Evolutionary conservation across 2,113 vertebrate genomes (phyloP).

Genomic region (Nestor notabilis): DNA sequence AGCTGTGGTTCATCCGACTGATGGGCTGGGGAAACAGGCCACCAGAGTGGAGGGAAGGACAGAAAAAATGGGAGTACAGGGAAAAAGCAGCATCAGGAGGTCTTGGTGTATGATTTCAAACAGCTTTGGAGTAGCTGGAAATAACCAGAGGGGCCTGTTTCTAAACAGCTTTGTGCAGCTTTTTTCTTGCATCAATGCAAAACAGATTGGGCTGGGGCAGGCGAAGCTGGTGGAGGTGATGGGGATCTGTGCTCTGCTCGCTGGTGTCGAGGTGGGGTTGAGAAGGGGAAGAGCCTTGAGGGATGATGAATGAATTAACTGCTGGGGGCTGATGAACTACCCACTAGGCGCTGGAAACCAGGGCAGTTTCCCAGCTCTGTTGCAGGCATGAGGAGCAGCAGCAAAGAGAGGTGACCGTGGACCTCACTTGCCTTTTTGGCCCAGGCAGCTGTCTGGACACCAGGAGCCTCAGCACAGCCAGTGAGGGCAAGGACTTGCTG

Average conservation of each 20-base stretch:
- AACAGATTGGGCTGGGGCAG: background rate
- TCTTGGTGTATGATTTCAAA: constrained; percentile 24
- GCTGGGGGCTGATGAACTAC: background rate
- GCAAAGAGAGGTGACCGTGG: background rate
- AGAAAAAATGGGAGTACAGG: background rate
- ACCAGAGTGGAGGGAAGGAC: background rate
- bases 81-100: background rate
- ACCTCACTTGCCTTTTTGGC: accelerated
- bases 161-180: background rate
- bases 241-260: background rate
- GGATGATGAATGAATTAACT: background rate
- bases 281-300: background rate
- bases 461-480: background rate
- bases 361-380: background rate
- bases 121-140: background rate
- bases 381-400: background rate
- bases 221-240: background rate
- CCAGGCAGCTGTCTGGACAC: background rate
- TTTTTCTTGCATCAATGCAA: background rate
- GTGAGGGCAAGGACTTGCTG: background rate
- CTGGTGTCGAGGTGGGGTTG: background rate
- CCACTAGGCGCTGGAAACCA: background rate
- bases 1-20: background rate
- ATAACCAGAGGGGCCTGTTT: background rate
- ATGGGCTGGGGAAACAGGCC: constrained; percentile 48